Percentiles rank a stretch among this genome's conserved stretches.
These are phyloP conservation scores for Paramormyrops kingsleyae DNA, from an alignment of 2,113 vertebrate genomes.

Conservation along the genomic window DNA sequence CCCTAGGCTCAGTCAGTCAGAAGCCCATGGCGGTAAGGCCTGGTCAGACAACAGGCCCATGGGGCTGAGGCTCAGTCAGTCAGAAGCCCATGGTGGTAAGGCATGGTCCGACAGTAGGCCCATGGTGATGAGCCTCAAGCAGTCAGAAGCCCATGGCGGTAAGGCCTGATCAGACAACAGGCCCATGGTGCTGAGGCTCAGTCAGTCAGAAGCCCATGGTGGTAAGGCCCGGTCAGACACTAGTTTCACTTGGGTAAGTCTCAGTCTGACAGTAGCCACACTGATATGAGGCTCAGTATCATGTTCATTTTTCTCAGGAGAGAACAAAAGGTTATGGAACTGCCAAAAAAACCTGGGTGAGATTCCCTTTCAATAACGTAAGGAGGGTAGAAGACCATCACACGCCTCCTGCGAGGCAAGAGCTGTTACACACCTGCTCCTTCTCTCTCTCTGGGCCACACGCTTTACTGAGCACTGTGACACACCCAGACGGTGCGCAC, in stretches of 20 bases:
- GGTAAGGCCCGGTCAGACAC: neutral
- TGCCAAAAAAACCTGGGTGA: neutral
- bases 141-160: neutral
- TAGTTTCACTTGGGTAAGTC: neutral
- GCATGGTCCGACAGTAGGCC: neutral
- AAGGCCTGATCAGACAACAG: neutral
- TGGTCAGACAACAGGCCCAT: neutral
- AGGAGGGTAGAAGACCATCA: neutral
- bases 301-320: neutral
- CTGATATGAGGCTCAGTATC: neutral
- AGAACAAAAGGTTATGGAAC: neutral
- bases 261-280: neutral
- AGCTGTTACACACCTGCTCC: neutral
- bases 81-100: neutral
- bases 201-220: neutral
- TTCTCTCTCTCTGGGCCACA: neutral
- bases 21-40: neutral
- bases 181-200: neutral
- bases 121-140: neutral
- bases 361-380: neutral
- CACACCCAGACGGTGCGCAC: neutral
- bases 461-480: neutral
- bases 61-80: neutral
- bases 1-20: neutral
- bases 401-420: neutral